Base-by-base conservation (phyloP, 2,888 invertebrate species). In the Drosophila merina region DNA sequence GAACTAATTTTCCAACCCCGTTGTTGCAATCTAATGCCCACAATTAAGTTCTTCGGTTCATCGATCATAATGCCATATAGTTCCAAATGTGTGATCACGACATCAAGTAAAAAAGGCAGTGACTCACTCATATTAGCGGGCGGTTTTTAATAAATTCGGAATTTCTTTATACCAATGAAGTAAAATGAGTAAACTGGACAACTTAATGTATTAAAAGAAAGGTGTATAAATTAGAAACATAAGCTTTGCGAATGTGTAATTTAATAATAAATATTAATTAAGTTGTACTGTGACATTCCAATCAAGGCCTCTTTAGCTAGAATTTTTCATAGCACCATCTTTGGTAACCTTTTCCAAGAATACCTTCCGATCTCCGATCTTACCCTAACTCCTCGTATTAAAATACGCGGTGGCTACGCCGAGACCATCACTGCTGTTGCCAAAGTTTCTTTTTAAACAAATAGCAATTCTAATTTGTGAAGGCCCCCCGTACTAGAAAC, bases 31-130 rank as follows among this genome's bases (percentile, higher is more conserved):
- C 38, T 70, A 0, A 76, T 60, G 4, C 73, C 74, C 0, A 89
- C 84, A 0, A 57, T 0, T 1, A 90, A 59, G 0, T 63, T 47
- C 0, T 57, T 45, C 0, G 75, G 72, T 12, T 89, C 60, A 4
- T 72, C 62, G 7, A 85, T 50, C 1, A 6, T 8, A 4, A 71
- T 66, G 5, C 72, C 57, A 4, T 71, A 60, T 30, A 86, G 26
- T 12, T 76, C 66, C 9, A 89, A 28, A 3, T 79, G 75, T 3
- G 85, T 78, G 3, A 89, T 62, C 12, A 89, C 77, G 4, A 79
- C 50, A 47, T 89, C 89, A 30, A 88, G 75, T 3, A 89, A 60
- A 54, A 84, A 89, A 7, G 20, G 50, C 0, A 45, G 9, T 14
- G 2, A n/a, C 25, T 40, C 7, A 4, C 38, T 7, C 60, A 60